Conservation (phyloP, 2,888 invertebrate species). For the Vesta saturnalis region DNA sequence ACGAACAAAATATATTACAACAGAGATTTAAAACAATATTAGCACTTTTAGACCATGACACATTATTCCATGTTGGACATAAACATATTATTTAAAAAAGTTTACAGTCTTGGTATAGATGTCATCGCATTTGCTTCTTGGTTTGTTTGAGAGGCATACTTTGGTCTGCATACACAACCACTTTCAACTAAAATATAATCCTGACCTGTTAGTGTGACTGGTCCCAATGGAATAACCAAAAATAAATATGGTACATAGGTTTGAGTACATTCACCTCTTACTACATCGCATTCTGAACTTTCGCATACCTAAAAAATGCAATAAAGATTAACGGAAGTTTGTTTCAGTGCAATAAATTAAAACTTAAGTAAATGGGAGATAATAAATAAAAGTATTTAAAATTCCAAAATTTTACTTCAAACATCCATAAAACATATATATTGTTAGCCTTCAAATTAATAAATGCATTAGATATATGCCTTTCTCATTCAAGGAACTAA, state of each 20-base stretch:
- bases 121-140: conserved; percentile 58
- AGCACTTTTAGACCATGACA: conserved; percentile 36
- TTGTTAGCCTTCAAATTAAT: too few species aligned
- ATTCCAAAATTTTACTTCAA: too few species aligned
- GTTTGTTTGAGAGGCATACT: conserved; percentile 57
- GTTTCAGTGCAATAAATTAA: too few species aligned
- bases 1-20: conserved; percentile 34
- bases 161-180: conserved; percentile 87
- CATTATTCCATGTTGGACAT: conserved; percentile 18
- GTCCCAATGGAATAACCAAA: conserved; percentile 88
- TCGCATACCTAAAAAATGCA: conserved; percentile 71
- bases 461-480: too few species aligned
- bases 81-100: conserved; percentile 1
- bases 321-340: not conserved
- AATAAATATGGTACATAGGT: conserved; percentile 93
- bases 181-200: conserved; percentile 95
- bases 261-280: conserved; percentile 90
- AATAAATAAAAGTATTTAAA: too few species aligned
- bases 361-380: too few species aligned
- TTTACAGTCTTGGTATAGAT: conserved; percentile 58
- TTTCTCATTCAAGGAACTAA: too few species aligned
- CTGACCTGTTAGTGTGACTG: conserved; percentile 90
- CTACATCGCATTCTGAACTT: conserved; percentile 84
- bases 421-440: too few species aligned
- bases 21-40: conserved; percentile 28